Percentiles rank a stretch among this genome's conserved stretches.
Conservation (phyloP, 2,113 vertebrate genomes). For the Haplochromis burtoni region DNA sequence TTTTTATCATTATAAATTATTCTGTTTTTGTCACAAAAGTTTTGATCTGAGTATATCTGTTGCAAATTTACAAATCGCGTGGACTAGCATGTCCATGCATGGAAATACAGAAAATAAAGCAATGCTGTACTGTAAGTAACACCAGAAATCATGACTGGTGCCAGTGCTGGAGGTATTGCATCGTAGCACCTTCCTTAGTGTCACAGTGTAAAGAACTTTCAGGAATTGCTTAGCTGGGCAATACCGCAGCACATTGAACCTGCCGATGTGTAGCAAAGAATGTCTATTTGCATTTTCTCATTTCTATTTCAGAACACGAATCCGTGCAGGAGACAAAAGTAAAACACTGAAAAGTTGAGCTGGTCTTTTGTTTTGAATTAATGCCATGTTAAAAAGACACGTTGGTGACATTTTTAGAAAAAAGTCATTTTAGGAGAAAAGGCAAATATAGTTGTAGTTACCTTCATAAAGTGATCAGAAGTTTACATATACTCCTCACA, state of each 20-base stretch:
- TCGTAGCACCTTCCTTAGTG: not conserved
- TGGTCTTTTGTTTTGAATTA: not conserved
- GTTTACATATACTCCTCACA: not conserved
- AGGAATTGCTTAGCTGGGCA: not conserved
- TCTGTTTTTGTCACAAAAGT: not conserved
- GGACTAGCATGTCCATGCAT: not conserved
- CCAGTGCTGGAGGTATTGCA: not conserved
- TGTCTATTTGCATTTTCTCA: not conserved
- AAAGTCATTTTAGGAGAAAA: not conserved
- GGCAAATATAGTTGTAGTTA: not conserved
- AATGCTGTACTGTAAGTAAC: not conserved
- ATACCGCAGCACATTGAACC: not conserved
- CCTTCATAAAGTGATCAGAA: not conserved
- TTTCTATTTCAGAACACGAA: not conserved
- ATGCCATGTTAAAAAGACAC: not conserved
- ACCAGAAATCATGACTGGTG: not conserved
- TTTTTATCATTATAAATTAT: not conserved
- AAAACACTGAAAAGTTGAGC: not conserved
- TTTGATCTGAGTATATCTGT: not conserved
- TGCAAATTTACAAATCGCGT: not conserved
- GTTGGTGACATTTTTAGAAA: not conserved
- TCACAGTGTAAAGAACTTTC: not conserved
- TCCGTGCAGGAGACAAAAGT: not conserved
- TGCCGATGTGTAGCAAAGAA: not conserved
- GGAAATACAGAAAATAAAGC: not conserved